phyloP scores from a whole-genome alignment of 2,888 invertebrate genomes.

The Pharmacophagus antenor region DNA sequence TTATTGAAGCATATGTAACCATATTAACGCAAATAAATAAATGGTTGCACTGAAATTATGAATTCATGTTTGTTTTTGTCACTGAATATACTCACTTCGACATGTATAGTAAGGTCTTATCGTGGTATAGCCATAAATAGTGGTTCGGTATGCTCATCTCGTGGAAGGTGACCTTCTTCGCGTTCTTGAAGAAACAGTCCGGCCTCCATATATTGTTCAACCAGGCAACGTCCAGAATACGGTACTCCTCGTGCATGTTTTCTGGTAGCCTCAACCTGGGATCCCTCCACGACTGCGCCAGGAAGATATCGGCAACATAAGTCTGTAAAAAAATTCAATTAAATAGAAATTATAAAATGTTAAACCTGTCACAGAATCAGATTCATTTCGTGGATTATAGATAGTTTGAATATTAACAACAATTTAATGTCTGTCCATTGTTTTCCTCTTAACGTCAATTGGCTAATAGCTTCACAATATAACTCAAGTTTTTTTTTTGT shows the following conservation, averaged over 20 bases:
- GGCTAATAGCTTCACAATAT: too few species aligned
- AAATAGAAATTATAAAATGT: too few species aligned
- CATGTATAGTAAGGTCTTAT: slow-evolving; percentile 95
- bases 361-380: too few species aligned
- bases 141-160: slow-evolving; percentile 97
- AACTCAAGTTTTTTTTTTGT: too few species aligned
- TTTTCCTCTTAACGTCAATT: too few species aligned
- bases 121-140: slow-evolving; percentile 94
- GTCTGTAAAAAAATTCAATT: slow-evolving; percentile 84
- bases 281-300: slow-evolving; percentile 96
- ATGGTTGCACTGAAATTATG: too few species aligned
- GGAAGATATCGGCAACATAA: slow-evolving; percentile 94
- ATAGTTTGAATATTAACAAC: too few species aligned
- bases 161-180: slow-evolving; percentile 95
- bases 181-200: slow-evolving; percentile 96
- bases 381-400: too few species aligned
- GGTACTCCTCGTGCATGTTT: slow-evolving; percentile 95
- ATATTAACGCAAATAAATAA: slow-evolving; percentile 10
- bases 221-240: slow-evolving; percentile 94
- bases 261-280: slow-evolving; percentile 93
- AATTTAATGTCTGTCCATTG: too few species aligned
- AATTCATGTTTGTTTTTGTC: too few species aligned
- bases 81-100: slow-evolving; percentile 86
- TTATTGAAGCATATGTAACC: too few species aligned
- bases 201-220: slow-evolving; percentile 94